phyloP scores from a whole-genome alignment of 30 jellyfish, hydroid and myxozoan species.

The Sanderia malayensis region DNA sequence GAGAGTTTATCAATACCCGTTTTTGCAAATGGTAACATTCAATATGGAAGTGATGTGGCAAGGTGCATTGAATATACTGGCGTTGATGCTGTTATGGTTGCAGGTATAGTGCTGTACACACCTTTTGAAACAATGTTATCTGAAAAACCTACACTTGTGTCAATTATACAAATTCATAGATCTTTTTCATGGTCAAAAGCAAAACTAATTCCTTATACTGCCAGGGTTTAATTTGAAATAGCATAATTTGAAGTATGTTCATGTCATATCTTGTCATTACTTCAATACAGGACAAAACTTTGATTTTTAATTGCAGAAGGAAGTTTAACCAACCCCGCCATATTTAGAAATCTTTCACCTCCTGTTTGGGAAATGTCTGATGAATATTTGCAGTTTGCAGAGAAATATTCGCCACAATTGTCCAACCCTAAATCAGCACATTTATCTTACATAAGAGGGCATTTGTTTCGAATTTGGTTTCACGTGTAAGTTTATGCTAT shows the following conservation, averaged over 20 bases:
- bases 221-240: no score
- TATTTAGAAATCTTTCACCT: slow-evolving; percentile 52
- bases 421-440: slow-evolving; percentile 22
- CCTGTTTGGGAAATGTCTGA: slow-evolving; percentile 87
- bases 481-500: slow-evolving; percentile 46
- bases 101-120: slow-evolving; percentile 62
- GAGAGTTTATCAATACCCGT: slow-evolving; percentile 84
- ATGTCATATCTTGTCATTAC: no score
- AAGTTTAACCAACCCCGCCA: slow-evolving; percentile 76
- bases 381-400: slow-evolving; percentile 65
- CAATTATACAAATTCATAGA: no score
- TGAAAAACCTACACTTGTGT: no score
- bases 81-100: slow-evolving; percentile 93
- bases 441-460: slow-evolving; percentile 71
- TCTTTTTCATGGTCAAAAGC: no score
- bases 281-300: no score
- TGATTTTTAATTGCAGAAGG: slow-evolving; percentile 74
- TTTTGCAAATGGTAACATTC: slow-evolving; percentile 92
- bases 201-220: no score
- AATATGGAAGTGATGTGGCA: slow-evolving; percentile 75
- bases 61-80: slow-evolving; percentile 81
- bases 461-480: slow-evolving; percentile 74
- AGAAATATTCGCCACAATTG: slow-evolving; percentile 52
- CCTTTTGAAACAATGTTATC: no score
- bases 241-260: no score